These are phyloP conservation scores for Mesitornis unicolor DNA, from an alignment of 2,113 vertebrate genomes.

Conservation along the genomic window DNA sequence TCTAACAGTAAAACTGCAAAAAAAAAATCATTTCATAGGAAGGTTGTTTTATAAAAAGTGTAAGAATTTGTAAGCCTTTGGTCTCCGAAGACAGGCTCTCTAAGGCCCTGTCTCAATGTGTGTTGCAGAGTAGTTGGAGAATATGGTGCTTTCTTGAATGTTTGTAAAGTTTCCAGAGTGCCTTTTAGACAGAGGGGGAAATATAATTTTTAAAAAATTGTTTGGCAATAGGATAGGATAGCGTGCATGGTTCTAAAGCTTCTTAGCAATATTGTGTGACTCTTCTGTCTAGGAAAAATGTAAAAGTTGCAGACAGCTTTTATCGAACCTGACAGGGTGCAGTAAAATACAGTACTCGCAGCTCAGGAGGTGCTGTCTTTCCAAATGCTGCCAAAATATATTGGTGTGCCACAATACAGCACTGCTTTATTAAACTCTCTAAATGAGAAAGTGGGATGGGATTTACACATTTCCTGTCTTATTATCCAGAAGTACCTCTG, in stretches of 20 bases:
- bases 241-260: background rate
- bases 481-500: background rate
- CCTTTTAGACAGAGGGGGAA: conserved; percentile 1
- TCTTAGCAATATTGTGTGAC: background rate
- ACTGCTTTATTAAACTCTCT: conserved; percentile 41
- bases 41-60: background rate
- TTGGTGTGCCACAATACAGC: background rate
- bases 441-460: background rate
- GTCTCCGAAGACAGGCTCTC: background rate
- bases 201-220: background rate
- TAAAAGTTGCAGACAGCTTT: conserved; percentile 50
- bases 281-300: conserved; percentile 41
- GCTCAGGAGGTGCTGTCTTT: conserved; percentile 42
- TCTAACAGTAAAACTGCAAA: background rate
- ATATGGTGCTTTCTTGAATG: background rate
- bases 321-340: conserved; percentile 27
- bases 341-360: background rate
- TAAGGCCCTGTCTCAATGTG: background rate
- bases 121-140: background rate
- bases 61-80: background rate
- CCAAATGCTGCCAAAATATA: conserved; percentile 16
- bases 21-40: background rate
- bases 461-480: conserved; percentile 16
- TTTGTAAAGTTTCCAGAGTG: background rate
- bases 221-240: conserved; percentile 3